Conservation (phyloP, 2,888 invertebrate species). For the Mythimna loreyi region DNA sequence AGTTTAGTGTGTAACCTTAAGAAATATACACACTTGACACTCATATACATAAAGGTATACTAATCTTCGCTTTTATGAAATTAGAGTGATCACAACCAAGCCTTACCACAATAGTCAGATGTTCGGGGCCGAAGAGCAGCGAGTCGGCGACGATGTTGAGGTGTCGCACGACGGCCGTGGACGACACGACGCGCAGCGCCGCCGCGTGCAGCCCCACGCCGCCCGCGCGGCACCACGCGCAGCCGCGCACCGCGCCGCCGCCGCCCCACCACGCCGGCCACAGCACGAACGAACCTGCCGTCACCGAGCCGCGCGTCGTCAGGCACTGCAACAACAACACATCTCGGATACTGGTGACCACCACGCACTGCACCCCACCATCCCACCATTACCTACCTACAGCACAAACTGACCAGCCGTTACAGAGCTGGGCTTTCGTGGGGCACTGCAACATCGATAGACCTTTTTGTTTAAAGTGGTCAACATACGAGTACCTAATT, state of each 20-base stretch:
- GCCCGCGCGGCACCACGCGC: conserved; percentile 70
- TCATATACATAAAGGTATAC: too few relatives aligned
- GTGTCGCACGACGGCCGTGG: conserved; percentile 74
- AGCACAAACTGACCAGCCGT: too few relatives aligned
- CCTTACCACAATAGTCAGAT: conserved; percentile 75
- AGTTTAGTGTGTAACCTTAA: too few relatives aligned
- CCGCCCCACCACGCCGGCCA: conserved; percentile 78
- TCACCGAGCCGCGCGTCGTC: conserved; percentile 60
- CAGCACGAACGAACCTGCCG: conserved; percentile 71
- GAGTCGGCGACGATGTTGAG: conserved; percentile 79
- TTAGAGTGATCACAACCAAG: background rate
- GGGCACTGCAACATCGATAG: too few relatives aligned
- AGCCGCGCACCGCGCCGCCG: conserved; percentile 69
- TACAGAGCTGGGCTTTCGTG: too few relatives aligned
- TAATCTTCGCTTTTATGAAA: too few relatives aligned
- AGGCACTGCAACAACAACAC: conserved; percentile 55
- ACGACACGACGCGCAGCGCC: conserved; percentile 71
- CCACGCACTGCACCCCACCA: too few relatives aligned
- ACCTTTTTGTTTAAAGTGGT: too few relatives aligned
- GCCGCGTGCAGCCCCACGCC: conserved; percentile 71
- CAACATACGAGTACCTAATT: too few relatives aligned
- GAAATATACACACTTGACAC: too few relatives aligned
- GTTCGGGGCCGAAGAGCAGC: conserved; percentile 70
- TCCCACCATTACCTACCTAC: too few relatives aligned
- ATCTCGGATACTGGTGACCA: background rate